phyloP scores from a whole-genome alignment of 2,797 vertebrate genomes.

The Pipistrellus pygmaeus region DNA sequence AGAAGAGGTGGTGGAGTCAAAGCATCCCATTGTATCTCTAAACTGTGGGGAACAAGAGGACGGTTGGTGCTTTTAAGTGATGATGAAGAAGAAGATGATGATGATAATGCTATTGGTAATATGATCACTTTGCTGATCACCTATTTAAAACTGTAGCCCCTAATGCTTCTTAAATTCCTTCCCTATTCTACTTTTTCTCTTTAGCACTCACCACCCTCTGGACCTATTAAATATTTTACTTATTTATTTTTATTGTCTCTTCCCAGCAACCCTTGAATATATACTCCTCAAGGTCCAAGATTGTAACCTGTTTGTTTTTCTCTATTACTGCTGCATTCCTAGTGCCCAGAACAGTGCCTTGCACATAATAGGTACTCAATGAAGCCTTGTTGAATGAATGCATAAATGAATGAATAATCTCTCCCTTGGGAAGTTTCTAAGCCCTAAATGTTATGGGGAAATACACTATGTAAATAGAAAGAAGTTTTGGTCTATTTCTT shows the following conservation, averaged over 20 bases:
- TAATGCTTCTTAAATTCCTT: neutral
- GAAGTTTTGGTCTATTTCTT: constrained; percentile 24
- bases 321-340: neutral
- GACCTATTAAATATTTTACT: neutral
- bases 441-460: neutral
- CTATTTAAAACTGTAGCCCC: neutral
- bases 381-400: neutral
- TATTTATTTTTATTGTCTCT: neutral
- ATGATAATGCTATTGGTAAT: neutral
- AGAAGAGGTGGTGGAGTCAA: neutral
- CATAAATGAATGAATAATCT: neutral
- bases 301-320: neutral
- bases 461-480: neutral
- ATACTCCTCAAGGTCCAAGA: neutral
- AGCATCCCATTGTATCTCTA: neutral
- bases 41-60: neutral
- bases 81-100: too few relatives aligned
- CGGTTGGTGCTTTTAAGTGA: neutral
- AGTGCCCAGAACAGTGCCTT: neutral
- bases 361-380: neutral
- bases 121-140: neutral
- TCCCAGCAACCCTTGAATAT: neutral
- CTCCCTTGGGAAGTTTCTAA: neutral
- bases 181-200: neutral
- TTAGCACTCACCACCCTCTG: neutral